Conservation (phyloP, 2,888 invertebrate species). For the Drosophila incognita region DNA sequence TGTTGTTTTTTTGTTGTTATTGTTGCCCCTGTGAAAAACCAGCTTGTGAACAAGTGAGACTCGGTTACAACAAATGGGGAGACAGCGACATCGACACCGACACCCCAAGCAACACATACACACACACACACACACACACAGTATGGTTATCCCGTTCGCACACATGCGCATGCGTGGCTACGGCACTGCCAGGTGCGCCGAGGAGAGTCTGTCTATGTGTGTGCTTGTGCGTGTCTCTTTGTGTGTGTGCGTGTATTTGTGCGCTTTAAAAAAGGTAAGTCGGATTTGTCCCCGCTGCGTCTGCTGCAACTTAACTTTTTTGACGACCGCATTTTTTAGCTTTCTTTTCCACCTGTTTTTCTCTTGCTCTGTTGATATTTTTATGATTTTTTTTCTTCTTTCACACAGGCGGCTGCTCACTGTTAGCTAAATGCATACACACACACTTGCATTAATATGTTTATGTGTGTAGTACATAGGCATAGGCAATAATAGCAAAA, state of each 20-base stretch:
- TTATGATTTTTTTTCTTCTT: constrained; percentile 66
- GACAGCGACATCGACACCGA: constrained; percentile 71
- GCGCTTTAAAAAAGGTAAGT: constrained; percentile 72
- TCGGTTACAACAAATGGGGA: constrained; percentile 68
- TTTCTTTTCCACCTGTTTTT: constrained; percentile 81
- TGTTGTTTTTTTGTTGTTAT: constrained; percentile 25
- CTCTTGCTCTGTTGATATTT: constrained; percentile 75
- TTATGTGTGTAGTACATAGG: constrained; percentile 23
- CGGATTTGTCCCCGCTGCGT: constrained; percentile 75
- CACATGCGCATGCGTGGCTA: constrained; percentile 71
- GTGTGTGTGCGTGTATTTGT: constrained; percentile 36
- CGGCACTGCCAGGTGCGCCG: constrained; percentile 41
- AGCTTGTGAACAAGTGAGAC: constrained; percentile 64
- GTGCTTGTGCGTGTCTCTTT: constrained; percentile 14
- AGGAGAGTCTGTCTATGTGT: constrained; percentile 42
- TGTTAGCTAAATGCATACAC: constrained; percentile 38
- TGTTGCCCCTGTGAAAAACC: constrained; percentile 59
- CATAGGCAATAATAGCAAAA: constrained; percentile 50
- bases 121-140: constrained; percentile 16
- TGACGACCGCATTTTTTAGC: constrained; percentile 80
- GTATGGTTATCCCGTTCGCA: constrained; percentile 59
- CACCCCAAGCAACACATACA: constrained; percentile 57
- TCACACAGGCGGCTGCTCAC: constrained; percentile 32
- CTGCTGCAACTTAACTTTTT: constrained; percentile 76
- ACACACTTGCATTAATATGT: constrained; percentile 13